Conservation (phyloP, 2,113 vertebrate genomes). For the Dolichotis patagonum region DNA sequence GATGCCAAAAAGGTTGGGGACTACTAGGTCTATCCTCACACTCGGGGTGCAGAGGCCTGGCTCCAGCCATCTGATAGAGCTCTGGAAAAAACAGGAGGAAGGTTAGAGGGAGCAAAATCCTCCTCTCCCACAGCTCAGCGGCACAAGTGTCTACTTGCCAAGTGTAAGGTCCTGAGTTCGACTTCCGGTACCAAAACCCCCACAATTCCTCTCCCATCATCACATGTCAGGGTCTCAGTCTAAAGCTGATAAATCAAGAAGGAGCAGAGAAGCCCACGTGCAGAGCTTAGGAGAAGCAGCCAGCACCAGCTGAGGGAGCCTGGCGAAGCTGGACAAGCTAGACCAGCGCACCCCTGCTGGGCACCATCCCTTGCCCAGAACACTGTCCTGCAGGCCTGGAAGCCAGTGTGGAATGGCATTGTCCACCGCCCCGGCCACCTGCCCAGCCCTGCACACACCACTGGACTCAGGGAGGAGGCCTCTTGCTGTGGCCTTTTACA, state of each 20-base stretch:
- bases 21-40: neutral
- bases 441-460: rapidly evolving
- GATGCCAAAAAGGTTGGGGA: neutral
- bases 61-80: neutral
- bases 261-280: rapidly evolving
- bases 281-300: neutral
- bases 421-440: neutral
- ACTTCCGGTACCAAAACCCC: no score
- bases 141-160: no score
- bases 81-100: neutral
- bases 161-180: no score
- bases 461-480: neutral
- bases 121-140: neutral
- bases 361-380: neutral
- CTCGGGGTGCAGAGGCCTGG: neutral
- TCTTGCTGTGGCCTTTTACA: neutral
- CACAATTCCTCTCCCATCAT: rapidly evolving
- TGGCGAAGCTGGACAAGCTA: rapidly evolving
- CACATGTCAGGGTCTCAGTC: neutral
- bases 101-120: rapidly evolving
- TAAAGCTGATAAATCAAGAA: rapidly evolving
- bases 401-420: no score
- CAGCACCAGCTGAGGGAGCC: no score
- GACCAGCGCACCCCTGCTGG: no score
- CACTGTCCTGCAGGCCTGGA: neutral